Evolutionary conservation across 2,797 vertebrate species (phyloP), one percentile per base, ranked within the genome.

Genomic region (Gila robusta): DNA sequence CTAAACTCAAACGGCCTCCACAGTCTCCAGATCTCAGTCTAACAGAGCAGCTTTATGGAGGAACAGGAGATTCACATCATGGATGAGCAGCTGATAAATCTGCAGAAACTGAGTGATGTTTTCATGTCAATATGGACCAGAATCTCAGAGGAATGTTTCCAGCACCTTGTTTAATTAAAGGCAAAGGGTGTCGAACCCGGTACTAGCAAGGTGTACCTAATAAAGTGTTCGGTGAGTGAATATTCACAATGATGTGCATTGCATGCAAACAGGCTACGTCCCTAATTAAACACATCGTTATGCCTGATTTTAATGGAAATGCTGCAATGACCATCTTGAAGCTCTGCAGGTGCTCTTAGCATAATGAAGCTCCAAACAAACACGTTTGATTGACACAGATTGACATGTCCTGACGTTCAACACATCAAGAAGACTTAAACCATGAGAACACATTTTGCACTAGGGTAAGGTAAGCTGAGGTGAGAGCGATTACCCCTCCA

Each of bases 311-410:
- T 44, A 52, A 67, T 54, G 14, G 5, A 52, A 83, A 83, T 26
- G 23, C 14, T 84, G 71, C 67, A 78, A 39, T 54, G 32, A 64
- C 47, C 56, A 11, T 16, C n/a, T 83, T 56, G 72, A 35, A 83
- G 4, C 84, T 39, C 84, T 35, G 73, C 35, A 28, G 64, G 83
- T 39, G 28, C 52, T 21, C n/a, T 70, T 37, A 54, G 16, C 70
- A n/a, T 11, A 80, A 76, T 37, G 32, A 0, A 87, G 86, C 62
- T 17, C 8, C 17, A 5, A 67, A 85, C 88, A 88, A 87, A 82
- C 78, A 49, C 6, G 21, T 41, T n/a, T 70, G 83, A 84, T 44
- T 83, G 71, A 39, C 56, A 62, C 66, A 1, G 10, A 32, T 32
- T 32, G 32, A 32, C 32, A 23, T 56, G 47, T 70, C 47, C 74